These are phyloP conservation scores for Nomada fabriciana DNA, from an alignment of 2,888 invertebrate species.

Conservation along the genomic window DNA sequence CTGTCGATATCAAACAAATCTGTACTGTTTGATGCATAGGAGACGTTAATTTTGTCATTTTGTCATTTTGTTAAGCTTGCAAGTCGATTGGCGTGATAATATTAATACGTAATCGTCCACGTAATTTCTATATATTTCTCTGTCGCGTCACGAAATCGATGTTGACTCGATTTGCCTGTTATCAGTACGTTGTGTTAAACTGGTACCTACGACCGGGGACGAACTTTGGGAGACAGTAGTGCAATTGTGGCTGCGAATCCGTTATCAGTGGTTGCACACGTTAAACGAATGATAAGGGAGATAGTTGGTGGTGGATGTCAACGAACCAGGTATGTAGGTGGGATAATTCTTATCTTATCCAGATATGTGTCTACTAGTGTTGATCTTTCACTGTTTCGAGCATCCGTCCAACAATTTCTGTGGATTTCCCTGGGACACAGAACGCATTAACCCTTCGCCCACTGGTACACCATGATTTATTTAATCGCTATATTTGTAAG, in stretches of 20 bases:
- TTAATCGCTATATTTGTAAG: no score
- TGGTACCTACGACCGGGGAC: not conserved
- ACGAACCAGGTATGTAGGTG: constrained; percentile 51
- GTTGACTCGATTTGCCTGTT: not conserved
- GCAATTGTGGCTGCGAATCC: constrained; percentile 45
- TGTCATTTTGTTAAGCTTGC: no score
- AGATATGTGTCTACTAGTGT: constrained; percentile 49
- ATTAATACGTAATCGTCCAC: no score
- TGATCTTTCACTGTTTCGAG: constrained; percentile 22
- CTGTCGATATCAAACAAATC: no score
- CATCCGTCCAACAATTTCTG: not conserved
- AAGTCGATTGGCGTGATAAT: not conserved
- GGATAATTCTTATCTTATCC: constrained; percentile 55
- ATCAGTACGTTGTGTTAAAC: not conserved
- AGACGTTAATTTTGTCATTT: no score
- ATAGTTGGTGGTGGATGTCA: constrained; percentile 46
- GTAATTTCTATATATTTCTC: no score
- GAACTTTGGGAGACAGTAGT: constrained; percentile 33
- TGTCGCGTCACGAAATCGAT: not conserved
- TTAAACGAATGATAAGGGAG: constrained; percentile 35
- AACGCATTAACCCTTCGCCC: not conserved
- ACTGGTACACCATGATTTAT: no score
- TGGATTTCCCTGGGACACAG: not conserved
- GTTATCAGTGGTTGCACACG: constrained; percentile 31
- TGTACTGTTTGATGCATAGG: no score